Evolutionary conservation across 2,113 vertebrate species (phyloP).

Genomic region (Sinocyclocheilus maitianheensis): DNA sequence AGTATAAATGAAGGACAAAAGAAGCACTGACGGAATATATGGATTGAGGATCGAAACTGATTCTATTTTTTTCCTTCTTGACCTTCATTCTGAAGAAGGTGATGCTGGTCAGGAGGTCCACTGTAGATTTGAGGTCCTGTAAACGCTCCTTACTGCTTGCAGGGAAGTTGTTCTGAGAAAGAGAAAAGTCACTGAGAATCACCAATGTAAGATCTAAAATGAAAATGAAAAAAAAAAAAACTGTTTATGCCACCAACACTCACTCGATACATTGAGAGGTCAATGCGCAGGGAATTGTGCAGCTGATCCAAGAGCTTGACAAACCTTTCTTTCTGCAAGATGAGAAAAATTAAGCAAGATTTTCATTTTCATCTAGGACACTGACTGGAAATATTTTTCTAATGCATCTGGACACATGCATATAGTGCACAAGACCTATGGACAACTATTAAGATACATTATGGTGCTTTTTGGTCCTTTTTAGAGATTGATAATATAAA

Average conservation of each 20-base stretch:
- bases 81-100: conserved; percentile 99
- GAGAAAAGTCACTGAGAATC: neutral
- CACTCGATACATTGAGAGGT: conserved; percentile 96
- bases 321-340: conserved; percentile 92
- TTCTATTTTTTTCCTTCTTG: conserved; percentile 7
- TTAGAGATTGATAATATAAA: neutral
- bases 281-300: conserved; percentile 96
- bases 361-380: neutral
- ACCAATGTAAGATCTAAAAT: neutral
- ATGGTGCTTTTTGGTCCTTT: neutral
- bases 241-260: conserved; percentile 57
- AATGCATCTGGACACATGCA: neutral
- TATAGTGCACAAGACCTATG: neutral
- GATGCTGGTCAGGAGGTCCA: conserved; percentile 97
- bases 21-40: neutral
- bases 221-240: neutral
- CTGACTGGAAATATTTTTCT: neutral
- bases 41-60: neutral
- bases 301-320: conserved; percentile 96
- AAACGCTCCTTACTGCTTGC: conserved; percentile 91
- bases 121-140: conserved; percentile 96
- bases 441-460: neutral
- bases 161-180: conserved; percentile 92
- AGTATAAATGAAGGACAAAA: neutral
- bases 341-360: neutral